These are phyloP conservation scores for Tursiops truncatus DNA, from an alignment of 2,113 vertebrate genomes.

Conservation along the genomic window DNA sequence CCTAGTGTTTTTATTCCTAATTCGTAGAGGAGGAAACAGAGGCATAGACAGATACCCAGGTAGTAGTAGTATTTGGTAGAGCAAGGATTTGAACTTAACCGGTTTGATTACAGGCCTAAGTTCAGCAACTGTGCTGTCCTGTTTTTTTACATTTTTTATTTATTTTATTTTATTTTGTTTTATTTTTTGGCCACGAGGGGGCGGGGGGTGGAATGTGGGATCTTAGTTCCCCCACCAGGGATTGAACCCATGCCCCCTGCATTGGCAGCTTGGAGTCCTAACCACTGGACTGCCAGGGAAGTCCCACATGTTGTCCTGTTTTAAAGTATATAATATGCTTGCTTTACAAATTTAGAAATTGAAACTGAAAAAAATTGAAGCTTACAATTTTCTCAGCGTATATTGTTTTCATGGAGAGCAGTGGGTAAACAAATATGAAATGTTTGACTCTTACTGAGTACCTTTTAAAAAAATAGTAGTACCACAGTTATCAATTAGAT, in stretches of 20 bases:
- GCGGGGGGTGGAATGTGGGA: no score
- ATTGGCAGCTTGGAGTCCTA: neutral
- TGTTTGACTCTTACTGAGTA: neutral
- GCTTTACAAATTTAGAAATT: neutral
- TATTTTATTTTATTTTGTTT: neutral
- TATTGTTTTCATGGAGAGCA: neutral
- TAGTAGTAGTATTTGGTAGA: neutral
- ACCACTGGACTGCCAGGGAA: neutral
- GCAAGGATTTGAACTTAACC: neutral
- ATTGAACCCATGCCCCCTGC: neutral
- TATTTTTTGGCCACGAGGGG: neutral
- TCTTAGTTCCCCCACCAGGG: neutral
- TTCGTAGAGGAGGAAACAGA: neutral
- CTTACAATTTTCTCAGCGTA: neutral
- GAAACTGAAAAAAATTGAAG: neutral
- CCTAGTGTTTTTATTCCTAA: neutral
- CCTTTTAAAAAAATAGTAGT: neutral
- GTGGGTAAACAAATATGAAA: neutral
- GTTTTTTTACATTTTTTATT: neutral
- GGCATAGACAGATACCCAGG: neutral
- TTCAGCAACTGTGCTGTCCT: neutral
- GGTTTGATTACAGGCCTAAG: neutral
- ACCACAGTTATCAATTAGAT: neutral
- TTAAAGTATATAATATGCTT: neutral
- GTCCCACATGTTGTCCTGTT: neutral